phyloP scores from a whole-genome alignment of 2,113 vertebrate genomes.

The Coturnix japonica region DNA sequence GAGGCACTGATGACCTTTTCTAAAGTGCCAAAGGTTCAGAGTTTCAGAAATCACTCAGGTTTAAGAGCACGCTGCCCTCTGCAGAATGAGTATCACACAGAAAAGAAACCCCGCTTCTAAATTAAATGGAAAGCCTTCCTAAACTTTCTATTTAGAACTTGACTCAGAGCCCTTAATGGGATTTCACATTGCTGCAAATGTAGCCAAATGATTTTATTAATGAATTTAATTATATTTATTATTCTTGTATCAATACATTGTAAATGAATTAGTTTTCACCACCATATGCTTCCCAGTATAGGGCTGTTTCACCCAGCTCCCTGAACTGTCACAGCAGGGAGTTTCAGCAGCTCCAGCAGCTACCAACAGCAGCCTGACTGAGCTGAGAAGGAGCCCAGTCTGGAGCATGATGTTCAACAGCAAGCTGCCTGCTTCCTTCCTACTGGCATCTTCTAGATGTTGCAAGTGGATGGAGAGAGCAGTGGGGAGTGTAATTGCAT shows the following conservation, averaged over 20 bases:
- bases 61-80: neutral
- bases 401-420: neutral
- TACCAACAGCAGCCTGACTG: neutral
- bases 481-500: neutral
- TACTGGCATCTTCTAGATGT: neutral
- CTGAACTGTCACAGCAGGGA: neutral
- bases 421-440: neutral
- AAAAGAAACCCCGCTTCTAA: constrained; percentile 43
- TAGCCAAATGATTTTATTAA: constrained; percentile 42
- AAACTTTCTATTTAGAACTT: constrained; percentile 56
- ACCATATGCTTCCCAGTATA: neutral
- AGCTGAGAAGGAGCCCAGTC: neutral
- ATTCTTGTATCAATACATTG: neutral
- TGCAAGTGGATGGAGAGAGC: neutral
- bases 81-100: constrained; percentile 1
- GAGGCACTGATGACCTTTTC: neutral
- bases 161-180: constrained; percentile 49
- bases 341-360: neutral
- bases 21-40: constrained; percentile 9
- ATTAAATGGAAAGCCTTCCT: constrained; percentile 55
- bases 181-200: constrained; percentile 46
- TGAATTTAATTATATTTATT: constrained; percentile 54
- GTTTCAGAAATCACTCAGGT: constrained; percentile 12
- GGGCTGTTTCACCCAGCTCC: constrained; percentile 12
- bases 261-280: constrained; percentile 16